Evolutionary conservation across 2,888 invertebrate genomes (phyloP).

Genomic region (Lasioglossum marginatum): DNA sequence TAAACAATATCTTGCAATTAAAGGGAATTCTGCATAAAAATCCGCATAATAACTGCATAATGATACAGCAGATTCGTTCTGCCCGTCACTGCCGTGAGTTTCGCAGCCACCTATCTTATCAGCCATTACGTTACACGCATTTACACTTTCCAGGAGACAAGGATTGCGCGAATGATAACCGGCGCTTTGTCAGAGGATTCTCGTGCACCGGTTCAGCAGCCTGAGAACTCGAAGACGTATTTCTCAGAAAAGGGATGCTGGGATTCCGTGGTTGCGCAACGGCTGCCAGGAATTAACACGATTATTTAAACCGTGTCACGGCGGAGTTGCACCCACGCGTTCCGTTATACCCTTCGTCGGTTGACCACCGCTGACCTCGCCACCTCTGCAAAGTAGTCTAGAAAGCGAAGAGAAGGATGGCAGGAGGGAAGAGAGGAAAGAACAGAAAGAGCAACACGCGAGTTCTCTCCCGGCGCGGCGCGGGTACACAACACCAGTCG

Average conservation of each 20-base stretch:
- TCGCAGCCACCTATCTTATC: background rate
- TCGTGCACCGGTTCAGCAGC: too few species aligned
- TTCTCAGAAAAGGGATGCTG: constrained; percentile 1
- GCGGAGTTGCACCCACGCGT: constrained; percentile 78
- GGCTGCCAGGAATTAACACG: constrained; percentile 62
- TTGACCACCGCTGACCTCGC: constrained; percentile 79
- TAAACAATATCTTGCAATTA: background rate
- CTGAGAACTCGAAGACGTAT: background rate
- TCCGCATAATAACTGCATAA: background rate
- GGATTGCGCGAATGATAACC: background rate
- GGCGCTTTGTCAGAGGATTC: background rate
- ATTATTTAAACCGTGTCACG: constrained; percentile 78
- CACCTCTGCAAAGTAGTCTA: constrained; percentile 64
- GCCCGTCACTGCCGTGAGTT: background rate
- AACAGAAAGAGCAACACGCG: constrained; percentile 38
- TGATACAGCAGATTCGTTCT: background rate
- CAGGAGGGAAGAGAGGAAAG: constrained; percentile 38
- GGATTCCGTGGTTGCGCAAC: constrained; percentile 21
- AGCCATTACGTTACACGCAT: background rate
- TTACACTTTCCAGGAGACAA: background rate
- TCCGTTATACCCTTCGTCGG: constrained; percentile 75
- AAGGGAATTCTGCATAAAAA: accelerated
- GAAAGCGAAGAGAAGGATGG: constrained; percentile 49
- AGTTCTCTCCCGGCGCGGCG: constrained; percentile 57
- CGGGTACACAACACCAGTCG: constrained; percentile 45